Percentiles rank a stretch among this genome's conserved stretches.
Conservation (phyloP, 2,888 invertebrate genomes). For the Cephus spinipes region DNA sequence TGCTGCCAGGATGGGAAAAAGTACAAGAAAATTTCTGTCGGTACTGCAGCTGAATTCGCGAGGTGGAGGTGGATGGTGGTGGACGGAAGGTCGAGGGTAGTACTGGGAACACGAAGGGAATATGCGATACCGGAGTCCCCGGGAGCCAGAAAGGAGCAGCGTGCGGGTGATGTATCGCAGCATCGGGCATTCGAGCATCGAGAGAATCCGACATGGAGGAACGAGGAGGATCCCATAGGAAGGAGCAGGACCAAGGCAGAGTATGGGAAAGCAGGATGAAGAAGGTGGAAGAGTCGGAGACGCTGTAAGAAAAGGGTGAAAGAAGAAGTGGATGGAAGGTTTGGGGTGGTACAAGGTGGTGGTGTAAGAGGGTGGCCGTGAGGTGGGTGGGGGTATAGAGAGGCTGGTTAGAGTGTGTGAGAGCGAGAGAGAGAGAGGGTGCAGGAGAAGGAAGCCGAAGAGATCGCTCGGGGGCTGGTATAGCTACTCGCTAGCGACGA, state of each 20-base stretch:
- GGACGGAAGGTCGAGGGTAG: slow-evolving; percentile 12
- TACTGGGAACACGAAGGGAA: slow-evolving; percentile 32
- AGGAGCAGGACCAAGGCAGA: not conserved
- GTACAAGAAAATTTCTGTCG: slow-evolving; percentile 32
- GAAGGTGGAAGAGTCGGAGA: not conserved
- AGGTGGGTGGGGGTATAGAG: not conserved
- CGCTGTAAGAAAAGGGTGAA: slow-evolving; percentile 1
- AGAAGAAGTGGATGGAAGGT: not conserved
- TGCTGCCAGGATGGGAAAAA: slow-evolving; percentile 34
- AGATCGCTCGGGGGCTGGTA: slow-evolving; percentile 10
- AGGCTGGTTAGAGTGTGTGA: slow-evolving; percentile 18
- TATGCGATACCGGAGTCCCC: slow-evolving; percentile 24
- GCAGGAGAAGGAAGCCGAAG: not conserved
- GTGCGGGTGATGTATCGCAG: slow-evolving; percentile 57
- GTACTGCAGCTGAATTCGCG: slow-evolving; percentile 33
- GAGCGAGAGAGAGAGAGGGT: slow-evolving; percentile 12
- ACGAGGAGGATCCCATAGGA: slow-evolving; percentile 15
- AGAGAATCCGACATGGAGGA: slow-evolving; percentile 28
- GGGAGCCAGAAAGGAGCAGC: slow-evolving; percentile 35
- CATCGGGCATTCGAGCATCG: slow-evolving; percentile 54
- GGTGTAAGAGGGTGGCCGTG: not conserved
- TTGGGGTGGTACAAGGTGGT: not conserved
- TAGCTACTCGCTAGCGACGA: slow-evolving; percentile 34
- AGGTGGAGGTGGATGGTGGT: slow-evolving; percentile 19
- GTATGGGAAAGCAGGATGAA: slow-evolving; percentile 20